phyloP scores from a whole-genome alignment of 2,888 invertebrate species.

The Therioaphis trifolii region DNA sequence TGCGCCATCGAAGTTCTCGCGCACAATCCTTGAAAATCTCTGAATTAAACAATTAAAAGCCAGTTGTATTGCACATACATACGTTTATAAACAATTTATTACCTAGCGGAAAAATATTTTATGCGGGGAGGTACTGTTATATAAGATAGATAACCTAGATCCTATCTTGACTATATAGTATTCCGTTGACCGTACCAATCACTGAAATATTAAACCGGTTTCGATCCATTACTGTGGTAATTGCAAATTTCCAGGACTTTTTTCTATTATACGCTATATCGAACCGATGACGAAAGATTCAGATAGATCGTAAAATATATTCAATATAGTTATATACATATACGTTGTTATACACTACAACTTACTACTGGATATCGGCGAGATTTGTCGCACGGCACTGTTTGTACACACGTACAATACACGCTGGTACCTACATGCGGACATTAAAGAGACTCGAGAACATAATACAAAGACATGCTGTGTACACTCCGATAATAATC shows the following conservation, averaged over 20 bases:
- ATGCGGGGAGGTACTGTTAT: constrained; percentile 24
- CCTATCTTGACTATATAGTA: neutral
- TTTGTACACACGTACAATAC: neutral
- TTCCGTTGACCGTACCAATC: constrained; percentile 28
- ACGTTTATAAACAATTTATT: neutral
- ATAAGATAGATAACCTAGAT: constrained; percentile 39
- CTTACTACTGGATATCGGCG: neutral
- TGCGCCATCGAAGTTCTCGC: no score
- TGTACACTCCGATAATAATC: neutral
- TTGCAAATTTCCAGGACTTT: constrained; percentile 30
- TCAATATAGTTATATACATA: neutral
- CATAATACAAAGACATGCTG: no score
- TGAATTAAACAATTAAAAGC: no score
- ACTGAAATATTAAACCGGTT: constrained; percentile 51
- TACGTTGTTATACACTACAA: neutral
- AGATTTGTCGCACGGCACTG: neutral
- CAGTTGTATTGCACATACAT: neutral
- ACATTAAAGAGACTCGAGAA: no score
- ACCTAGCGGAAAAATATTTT: neutral
- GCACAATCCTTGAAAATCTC: no score
- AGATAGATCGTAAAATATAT: neutral
- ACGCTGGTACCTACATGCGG: neutral
- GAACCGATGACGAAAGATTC: constrained; percentile 18
- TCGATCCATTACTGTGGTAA: constrained; percentile 16
- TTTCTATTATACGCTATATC: neutral